Base-by-base conservation (phyloP, 2,888 invertebrate species). In the Agonum fuliginosum region DNA sequence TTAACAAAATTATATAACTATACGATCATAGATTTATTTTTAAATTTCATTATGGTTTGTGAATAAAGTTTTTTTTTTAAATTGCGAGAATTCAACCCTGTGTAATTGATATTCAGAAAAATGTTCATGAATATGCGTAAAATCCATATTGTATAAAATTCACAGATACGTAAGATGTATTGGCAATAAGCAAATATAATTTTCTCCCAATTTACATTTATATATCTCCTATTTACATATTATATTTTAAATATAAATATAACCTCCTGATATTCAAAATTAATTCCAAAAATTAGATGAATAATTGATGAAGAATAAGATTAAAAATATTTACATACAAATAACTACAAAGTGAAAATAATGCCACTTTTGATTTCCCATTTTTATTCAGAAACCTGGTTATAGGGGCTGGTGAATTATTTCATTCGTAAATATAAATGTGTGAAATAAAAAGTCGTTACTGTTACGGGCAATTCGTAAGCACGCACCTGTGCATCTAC, bases 401-500 rank as follows among this genome's bases (percentile, higher is more conserved):
- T 48, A 1, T 20, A 20, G 48, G 48, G 48, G 12, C 48, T 24
- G 54, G n/a, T 24, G 4, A 54, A 54, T 54, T 24, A 54, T 54
- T 24, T 54, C 22, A 54, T 48, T 22, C 22, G 54, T 54, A 54
- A 54, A 54, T 54, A 54, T 54, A 54, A 54, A 54, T 54, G 54
- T 54, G 54, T 54, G 67, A 41, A 20, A 67, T 41, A 41, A 67
- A 67, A 41, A 67, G 37, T 20, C 67, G 41, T 62, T 62, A 62
- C 20, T 67, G 67, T 41, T 41, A 41, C 12, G 67, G 22, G 67
- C 41, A 19, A 67, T 67, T 67, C 67, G 22, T 67, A 41, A 70
- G 70, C 70, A 46, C 43, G 17, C 46, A 70, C 46, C 70, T 70
- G 70, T 41, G 43, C 46, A 70, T 70, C 70, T 70, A 46, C 70